phyloP scores from a whole-genome alignment of 2,797 vertebrate species.

The Gallinago solitaria region DNA sequence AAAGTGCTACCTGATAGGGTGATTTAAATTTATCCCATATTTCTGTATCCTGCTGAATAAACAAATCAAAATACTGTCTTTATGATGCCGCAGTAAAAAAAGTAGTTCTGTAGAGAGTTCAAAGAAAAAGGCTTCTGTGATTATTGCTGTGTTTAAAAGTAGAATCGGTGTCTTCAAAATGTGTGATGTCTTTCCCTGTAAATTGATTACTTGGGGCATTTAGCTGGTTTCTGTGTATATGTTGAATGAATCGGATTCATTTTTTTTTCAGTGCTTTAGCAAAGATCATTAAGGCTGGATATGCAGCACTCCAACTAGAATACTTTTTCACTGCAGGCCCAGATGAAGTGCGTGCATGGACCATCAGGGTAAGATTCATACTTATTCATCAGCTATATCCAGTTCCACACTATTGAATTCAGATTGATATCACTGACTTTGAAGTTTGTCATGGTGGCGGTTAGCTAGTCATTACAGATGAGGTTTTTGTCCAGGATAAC shows the following conservation, averaged over 20 bases:
- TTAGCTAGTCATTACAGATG: slow-evolving; percentile 98
- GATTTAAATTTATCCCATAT: slow-evolving; percentile 30
- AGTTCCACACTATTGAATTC: slow-evolving; percentile 92
- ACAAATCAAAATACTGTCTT: slow-evolving; percentile 56
- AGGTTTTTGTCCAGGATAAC: slow-evolving; percentile 93
- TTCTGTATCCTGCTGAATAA: slow-evolving; percentile 44
- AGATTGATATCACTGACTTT: slow-evolving; percentile 95
- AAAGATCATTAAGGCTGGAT: slow-evolving; percentile 99
- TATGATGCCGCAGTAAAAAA: slow-evolving; percentile 20
- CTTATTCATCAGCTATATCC: slow-evolving; percentile 84
- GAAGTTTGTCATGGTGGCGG: slow-evolving; percentile 97
- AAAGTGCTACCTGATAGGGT: slow-evolving; percentile 32
- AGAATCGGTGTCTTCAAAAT: slow-evolving; percentile 44
- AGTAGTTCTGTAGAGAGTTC: slow-evolving; percentile 18
- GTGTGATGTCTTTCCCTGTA: slow-evolving; percentile 31
- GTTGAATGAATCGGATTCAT: slow-evolving; percentile 76
- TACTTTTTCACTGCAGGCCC: slow-evolving; percentile 99
- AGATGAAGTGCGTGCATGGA: slow-evolving; percentile 99
- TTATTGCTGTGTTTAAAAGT: slow-evolving; percentile 53
- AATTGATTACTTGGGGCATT: slow-evolving; percentile 49
- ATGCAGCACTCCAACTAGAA: slow-evolving; percentile 94
- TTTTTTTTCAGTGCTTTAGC: slow-evolving; percentile 87
- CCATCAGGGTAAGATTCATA: slow-evolving; percentile 93
- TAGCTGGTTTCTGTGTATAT: slow-evolving; percentile 51
- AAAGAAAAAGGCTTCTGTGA: slow-evolving; percentile 17